Percentiles rank a stretch among this genome's conserved stretches.
Evolutionary conservation across 2,797 vertebrate species (phyloP).

Genomic region (Notamacropus eugenii): DNA sequence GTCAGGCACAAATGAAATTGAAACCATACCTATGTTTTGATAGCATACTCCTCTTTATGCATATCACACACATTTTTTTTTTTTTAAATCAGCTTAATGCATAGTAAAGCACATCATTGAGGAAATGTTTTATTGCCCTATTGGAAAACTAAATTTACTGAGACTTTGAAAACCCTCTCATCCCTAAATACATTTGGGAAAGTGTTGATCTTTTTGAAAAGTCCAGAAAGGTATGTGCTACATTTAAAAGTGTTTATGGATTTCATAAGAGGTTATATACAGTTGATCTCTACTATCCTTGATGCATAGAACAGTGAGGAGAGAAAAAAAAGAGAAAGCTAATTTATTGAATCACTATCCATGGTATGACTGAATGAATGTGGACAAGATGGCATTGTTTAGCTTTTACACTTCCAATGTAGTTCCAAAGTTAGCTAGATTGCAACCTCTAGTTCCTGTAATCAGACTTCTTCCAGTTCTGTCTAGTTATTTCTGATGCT

Average conservation of each 20-base stretch:
- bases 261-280: background rate
- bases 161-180: background rate
- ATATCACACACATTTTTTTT: too few relatives aligned
- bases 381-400: background rate
- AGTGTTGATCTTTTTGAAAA: background rate
- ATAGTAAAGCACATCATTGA: background rate
- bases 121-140: background rate
- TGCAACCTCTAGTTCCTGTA: background rate
- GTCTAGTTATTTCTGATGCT: background rate
- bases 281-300: background rate
- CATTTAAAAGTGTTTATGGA: background rate
- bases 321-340: background rate
- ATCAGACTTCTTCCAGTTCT: background rate
- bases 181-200: background rate
- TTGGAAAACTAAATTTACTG: background rate
- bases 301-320: background rate
- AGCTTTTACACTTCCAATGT: background rate
- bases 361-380: background rate
- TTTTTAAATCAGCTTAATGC: background rate
- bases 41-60: background rate
- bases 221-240: background rate
- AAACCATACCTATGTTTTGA: background rate
- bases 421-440: background rate
- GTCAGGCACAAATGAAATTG: background rate
- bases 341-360: background rate